Conservation (phyloP, 2,888 invertebrate species). For the Papilio gigon region DNA sequence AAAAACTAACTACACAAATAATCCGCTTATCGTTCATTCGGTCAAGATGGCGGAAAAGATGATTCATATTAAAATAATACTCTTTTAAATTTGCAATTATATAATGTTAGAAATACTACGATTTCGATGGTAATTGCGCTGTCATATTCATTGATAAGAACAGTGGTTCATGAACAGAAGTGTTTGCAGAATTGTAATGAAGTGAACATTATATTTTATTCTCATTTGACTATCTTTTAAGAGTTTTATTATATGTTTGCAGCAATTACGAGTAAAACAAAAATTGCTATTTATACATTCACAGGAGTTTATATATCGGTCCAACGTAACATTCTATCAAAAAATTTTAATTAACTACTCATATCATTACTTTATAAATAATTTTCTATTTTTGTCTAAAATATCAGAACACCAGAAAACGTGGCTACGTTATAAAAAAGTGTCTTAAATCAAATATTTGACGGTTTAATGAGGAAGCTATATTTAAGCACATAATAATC, state of each 20-base stretch:
- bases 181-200: slow-evolving; percentile 12
- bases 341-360: too few species aligned
- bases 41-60: too few species aligned
- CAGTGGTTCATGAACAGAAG: neutral
- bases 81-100: neutral
- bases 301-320: too few species aligned
- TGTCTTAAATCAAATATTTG: slow-evolving; percentile 5
- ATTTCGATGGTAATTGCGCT: slow-evolving; percentile 10
- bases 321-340: too few species aligned
- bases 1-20: too few species aligned
- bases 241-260: neutral
- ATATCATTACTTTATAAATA: too few species aligned
- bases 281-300: neutral
- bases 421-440: neutral
- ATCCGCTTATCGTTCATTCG: too few species aligned
- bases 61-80: too few species aligned
- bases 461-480: slow-evolving; percentile 1
- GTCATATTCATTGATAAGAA: neutral
- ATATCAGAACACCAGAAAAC: neutral
- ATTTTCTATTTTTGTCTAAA: too few species aligned
- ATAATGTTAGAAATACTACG: neutral
- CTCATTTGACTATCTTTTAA: slow-evolving; percentile 11
- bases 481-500: slow-evolving; percentile 27
- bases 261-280: slow-evolving; percentile 9
- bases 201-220: slow-evolving; percentile 5